Conservation (phyloP, 2,888 invertebrate genomes). For the Drosophila rellima region DNA sequence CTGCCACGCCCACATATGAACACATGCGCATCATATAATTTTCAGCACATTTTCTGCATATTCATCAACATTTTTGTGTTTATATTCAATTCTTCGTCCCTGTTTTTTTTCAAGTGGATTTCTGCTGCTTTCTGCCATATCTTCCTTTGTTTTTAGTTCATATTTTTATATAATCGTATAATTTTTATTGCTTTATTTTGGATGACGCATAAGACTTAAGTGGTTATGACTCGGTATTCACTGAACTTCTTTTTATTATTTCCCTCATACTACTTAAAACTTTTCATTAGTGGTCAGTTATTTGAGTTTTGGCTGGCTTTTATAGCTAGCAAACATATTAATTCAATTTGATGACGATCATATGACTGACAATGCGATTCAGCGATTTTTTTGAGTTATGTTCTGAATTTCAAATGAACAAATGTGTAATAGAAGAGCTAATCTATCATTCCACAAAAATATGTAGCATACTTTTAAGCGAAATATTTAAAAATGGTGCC, state of each 20-base stretch:
- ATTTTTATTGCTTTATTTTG: conserved; percentile 51
- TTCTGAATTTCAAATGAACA: background rate
- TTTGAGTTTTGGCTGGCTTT: conserved; percentile 6
- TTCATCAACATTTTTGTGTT: conserved; percentile 61
- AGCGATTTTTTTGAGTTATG: background rate
- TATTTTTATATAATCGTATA: conserved; percentile 35
- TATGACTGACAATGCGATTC: conserved; percentile 15
- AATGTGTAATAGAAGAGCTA: background rate
- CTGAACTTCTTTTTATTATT: conserved; percentile 4
- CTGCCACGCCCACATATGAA: conserved; percentile 11
- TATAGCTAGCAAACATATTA: conserved; percentile 7
- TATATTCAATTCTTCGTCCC: conserved; percentile 17
- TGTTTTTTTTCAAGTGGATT: conserved; percentile 6
- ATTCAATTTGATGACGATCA: conserved; percentile 14
- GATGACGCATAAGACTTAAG: conserved; percentile 34
- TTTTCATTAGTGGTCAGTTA: conserved; percentile 22
- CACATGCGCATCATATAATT: conserved; percentile 30
- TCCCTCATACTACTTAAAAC: conserved; percentile 35
- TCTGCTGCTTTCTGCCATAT: conserved; percentile 13
- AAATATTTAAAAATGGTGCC: background rate
- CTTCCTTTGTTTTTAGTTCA: conserved; percentile 17
- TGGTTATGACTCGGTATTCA: conserved; percentile 24
- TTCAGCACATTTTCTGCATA: conserved; percentile 64
- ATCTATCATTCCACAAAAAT: background rate
- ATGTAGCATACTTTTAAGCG: background rate